These are phyloP conservation scores for Pituophis catenifer DNA, from an alignment of 2,113 vertebrate genomes.

Conservation along the genomic window DNA sequence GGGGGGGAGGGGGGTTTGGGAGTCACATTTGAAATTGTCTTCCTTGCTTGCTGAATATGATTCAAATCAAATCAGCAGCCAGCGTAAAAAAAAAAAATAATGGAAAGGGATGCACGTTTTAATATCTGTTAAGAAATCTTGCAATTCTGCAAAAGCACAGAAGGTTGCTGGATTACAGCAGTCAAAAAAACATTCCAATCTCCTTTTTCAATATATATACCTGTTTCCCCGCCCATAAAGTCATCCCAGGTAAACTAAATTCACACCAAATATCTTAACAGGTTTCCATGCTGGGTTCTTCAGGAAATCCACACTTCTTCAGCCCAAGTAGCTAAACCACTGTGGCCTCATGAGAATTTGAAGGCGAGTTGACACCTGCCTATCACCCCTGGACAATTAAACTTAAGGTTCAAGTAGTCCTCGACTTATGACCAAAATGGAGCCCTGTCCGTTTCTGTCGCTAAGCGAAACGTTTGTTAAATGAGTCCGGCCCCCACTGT, in stretches of 20 bases:
- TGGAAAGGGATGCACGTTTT: background rate
- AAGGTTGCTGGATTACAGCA: background rate
- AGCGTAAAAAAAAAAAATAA: background rate
- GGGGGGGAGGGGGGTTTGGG: no score
- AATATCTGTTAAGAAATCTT: background rate
- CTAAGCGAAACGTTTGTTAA: no score
- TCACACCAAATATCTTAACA: background rate
- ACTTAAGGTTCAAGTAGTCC: background rate
- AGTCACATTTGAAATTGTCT: background rate
- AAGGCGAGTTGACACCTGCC: background rate
- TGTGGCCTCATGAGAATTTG: background rate
- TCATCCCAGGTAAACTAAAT: background rate
- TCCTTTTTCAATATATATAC: background rate
- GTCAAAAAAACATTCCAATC: background rate
- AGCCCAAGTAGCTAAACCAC: background rate
- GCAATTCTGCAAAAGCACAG: background rate
- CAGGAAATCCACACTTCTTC: background rate
- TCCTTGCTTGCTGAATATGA: background rate
- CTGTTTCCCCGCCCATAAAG: no score
- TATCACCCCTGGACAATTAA: background rate
- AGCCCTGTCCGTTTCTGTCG: no score
- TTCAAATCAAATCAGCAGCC: background rate
- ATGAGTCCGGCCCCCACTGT: no score
- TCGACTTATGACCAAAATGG: no score
- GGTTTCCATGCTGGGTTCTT: background rate